A percentile compares a stretch with the other conserved stretches of the same genome.
Conservation (phyloP, 2,888 invertebrate genomes). For the Tenthredo amoena region DNA sequence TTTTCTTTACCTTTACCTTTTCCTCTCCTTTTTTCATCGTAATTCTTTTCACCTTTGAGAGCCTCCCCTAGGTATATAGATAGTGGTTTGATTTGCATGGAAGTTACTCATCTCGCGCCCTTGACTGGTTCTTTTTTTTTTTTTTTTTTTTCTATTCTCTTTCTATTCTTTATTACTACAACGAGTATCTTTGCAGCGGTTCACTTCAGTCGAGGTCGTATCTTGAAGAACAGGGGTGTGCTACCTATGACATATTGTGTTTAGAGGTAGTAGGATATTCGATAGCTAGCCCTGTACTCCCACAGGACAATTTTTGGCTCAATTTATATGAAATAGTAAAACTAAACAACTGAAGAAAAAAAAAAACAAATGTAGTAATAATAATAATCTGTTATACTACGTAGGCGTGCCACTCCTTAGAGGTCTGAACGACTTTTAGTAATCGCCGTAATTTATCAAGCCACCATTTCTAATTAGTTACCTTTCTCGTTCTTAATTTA, state of each 20-base stretch:
- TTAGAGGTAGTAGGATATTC: background rate
- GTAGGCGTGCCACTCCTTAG: conserved; percentile 69
- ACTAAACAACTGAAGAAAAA: conserved; percentile 41
- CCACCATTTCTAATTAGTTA: conserved; percentile 70
- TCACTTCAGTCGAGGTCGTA: conserved; percentile 21
- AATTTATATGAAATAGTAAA: background rate
- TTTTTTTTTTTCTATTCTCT: background rate
- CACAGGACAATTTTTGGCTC: background rate
- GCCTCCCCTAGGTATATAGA: background rate
- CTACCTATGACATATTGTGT: background rate
- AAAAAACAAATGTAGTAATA: conserved; percentile 54
- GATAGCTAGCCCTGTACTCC: background rate
- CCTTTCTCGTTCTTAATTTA: conserved; percentile 46
- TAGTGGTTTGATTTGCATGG: conserved; percentile 1
- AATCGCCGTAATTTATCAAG: conserved; percentile 71
- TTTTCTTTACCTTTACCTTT: background rate
- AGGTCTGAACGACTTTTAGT: conserved; percentile 69
- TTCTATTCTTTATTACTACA: background rate
- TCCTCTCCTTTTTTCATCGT: background rate
- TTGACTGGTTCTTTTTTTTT: background rate
- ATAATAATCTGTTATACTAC: conserved; percentile 34
- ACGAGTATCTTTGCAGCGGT: background rate
- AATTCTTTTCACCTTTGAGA: conserved; percentile 3
- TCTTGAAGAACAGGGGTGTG: background rate
- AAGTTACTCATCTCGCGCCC: conserved; percentile 2